Evolutionary conservation across 92 coral and sea anemone species (phyloP), one percentile per base, ranked within the genome.

Genomic region (Anthopleura xanthogrammica): DNA sequence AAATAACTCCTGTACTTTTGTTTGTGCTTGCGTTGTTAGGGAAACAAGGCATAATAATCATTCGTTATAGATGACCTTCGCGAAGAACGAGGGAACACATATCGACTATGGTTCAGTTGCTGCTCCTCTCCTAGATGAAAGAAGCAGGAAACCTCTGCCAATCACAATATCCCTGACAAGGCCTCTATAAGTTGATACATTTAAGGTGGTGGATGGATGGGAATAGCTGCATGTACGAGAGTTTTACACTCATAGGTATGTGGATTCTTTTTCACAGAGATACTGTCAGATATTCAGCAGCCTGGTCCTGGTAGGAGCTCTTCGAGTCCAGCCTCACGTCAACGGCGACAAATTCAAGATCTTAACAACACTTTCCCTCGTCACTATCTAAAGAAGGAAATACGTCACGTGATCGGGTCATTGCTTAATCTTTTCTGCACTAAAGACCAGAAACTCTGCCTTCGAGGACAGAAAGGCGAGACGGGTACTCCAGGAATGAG

Each of bases 401-500:
- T 83, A 16, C 60, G 75, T 24, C 72, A 83, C 52, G 86, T 83
- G 41, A 54, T 74, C 74, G 43, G 73, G n/a, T 57, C 75, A 16
- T 42, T 75, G 80, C 41, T 83, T 12, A 73, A 83, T 24, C 76
- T 72, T n/a, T 83, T 74, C 56, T 83, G 86, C 40, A 70, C 86
- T 3, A 57, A 70, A 57, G 86, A 83, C 48, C 82, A 41, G 13
- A 62, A 85, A 70, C 77, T 77, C 52, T 85, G 83, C 52, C 14
- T 66, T 29, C 82, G 74, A 65, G 87, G 87, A 13, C 82, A 60
- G n/a, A 85, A 85, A 52, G 77, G 77, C 11, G 83, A 68, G 62
- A 62, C 14, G 52, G 83, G 82, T 57, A 60, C 7, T 36, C 79
- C 54, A 4, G 79, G 86, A 58, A 23, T 5, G 17, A 57, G 23